Evolutionary conservation across 2,888 invertebrate genomes (phyloP), one percentile per base, ranked within the genome.

Genomic region (Parthenolecanium corni): DNA sequence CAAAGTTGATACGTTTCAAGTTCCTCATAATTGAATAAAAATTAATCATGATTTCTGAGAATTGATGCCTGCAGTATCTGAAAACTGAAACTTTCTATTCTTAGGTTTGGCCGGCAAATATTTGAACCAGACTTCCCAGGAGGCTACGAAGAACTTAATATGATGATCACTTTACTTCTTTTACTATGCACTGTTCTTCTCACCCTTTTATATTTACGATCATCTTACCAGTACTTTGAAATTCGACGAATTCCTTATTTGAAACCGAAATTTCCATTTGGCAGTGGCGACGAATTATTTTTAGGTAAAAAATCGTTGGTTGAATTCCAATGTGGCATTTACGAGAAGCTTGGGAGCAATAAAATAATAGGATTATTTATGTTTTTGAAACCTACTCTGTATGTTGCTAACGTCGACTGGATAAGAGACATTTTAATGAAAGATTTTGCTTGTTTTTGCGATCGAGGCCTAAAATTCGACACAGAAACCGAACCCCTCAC

Each of bases 281-380:
- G 79, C 1, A 79, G 78, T 69, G 69, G 77, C 24, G 76, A 76
- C 24, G 73, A 74, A 2, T 72, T 78, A 65, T 65, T 78, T 54
- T 67, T 71, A 25, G 74, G 74, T 14, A 74, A 72, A 66, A 73
- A 70, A 68, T 78, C 79, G 14, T 77, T 77, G 66, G 77, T 77
- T 68, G 75, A 76, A 64, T 76, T 74, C 66, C 77, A 78, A 68
- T 68, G 74, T 52, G 72, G 76, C 38, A 71, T 76, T 24, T 78
- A 79, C 65, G 73, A 75, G 65, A 67, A 74, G 65, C 77, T 78
- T 66, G 36, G 21, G 20, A 16, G 6, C 9, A 44, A 40, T n/a
- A 16, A 31, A 21, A 23, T 63, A 4, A 20, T 63, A 3, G 63
- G 63, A 21, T 21, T 52, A n/a, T 63, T 52, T 12, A 63, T 63